Conservation (phyloP, 2,888 invertebrate genomes). For the Dinocampus coccinellae region DNA sequence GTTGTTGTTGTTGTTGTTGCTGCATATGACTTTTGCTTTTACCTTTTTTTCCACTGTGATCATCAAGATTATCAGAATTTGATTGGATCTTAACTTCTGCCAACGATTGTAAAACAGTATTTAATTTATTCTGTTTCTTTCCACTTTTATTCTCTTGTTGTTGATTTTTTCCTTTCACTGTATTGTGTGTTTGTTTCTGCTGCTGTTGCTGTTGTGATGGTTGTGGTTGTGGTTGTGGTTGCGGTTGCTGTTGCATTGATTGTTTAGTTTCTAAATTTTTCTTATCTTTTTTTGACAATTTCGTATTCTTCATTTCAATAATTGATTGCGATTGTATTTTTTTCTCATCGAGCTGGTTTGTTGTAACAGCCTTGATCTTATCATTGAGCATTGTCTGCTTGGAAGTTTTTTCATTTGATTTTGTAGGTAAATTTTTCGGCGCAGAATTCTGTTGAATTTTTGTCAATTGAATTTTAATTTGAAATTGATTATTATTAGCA, state of each 20-base stretch:
- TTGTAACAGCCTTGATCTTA: constrained; percentile 51
- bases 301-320: constrained; percentile 53
- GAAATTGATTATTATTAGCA: constrained; percentile 45
- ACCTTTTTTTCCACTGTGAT: constrained; percentile 39
- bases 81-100: constrained; percentile 40
- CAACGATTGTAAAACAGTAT: constrained; percentile 25
- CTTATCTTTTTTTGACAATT: constrained; percentile 62
- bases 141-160: constrained; percentile 24
- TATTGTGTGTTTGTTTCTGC: constrained; percentile 48
- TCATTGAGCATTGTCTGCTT: constrained; percentile 55
- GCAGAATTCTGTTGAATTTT: constrained; percentile 50
- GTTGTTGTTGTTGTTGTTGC: constrained; percentile 41
- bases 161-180: constrained; percentile 43
- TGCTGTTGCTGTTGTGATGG: constrained; percentile 54
- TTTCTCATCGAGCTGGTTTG: constrained; percentile 37
- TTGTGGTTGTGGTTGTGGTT: too few species aligned
- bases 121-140: constrained; percentile 41
- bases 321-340: constrained; percentile 50
- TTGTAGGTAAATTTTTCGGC: constrained; percentile 40
- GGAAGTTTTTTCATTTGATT: constrained; percentile 49
- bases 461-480: constrained; percentile 43
- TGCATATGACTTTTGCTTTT: constrained; percentile 21
- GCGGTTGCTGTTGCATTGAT: constrained; percentile 54
- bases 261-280: constrained; percentile 63
- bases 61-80: constrained; percentile 35